These are phyloP conservation scores for Ammospiza caudacuta DNA, from an alignment of 2,113 vertebrate genomes.

Conservation along the genomic window DNA sequence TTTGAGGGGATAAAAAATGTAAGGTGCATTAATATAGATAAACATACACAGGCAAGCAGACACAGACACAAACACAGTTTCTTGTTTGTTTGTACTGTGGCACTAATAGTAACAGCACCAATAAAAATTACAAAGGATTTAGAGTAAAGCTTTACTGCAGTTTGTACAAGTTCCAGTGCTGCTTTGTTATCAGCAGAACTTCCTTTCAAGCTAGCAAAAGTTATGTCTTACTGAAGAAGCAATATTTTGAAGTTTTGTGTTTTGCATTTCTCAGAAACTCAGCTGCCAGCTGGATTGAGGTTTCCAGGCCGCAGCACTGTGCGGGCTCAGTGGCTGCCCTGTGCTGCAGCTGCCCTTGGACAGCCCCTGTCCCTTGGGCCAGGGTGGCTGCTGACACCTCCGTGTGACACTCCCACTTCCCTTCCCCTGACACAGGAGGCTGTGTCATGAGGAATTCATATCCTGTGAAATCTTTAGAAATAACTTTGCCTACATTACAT, in stretches of 20 bases:
- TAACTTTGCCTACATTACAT: not conserved
- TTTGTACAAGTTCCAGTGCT: not conserved
- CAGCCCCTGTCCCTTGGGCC: accelerated
- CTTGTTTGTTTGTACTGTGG: not conserved
- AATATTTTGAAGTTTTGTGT: not conserved
- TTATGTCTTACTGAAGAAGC: not conserved
- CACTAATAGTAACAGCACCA: not conserved
- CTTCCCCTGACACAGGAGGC: not conserved
- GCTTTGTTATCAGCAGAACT: not conserved
- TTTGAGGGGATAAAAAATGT: not conserved
- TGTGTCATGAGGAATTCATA: not conserved
- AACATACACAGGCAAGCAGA: not conserved
- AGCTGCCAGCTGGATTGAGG: not conserved
- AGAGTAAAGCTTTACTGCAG: not conserved
- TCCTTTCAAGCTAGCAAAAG: not conserved
- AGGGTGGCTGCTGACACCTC: not conserved
- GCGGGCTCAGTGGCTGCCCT: not conserved
- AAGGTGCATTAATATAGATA: not conserved
- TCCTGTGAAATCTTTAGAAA: not conserved
- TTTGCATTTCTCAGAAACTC: not conserved
- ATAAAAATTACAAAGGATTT: not conserved
- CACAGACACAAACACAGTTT: not conserved
- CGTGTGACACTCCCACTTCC: too few relatives aligned
- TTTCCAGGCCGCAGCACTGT: not conserved
- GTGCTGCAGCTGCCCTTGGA: not conserved